phyloP scores from a whole-genome alignment of 2,113 vertebrate genomes.

The Psittacara wagleri region DNA sequence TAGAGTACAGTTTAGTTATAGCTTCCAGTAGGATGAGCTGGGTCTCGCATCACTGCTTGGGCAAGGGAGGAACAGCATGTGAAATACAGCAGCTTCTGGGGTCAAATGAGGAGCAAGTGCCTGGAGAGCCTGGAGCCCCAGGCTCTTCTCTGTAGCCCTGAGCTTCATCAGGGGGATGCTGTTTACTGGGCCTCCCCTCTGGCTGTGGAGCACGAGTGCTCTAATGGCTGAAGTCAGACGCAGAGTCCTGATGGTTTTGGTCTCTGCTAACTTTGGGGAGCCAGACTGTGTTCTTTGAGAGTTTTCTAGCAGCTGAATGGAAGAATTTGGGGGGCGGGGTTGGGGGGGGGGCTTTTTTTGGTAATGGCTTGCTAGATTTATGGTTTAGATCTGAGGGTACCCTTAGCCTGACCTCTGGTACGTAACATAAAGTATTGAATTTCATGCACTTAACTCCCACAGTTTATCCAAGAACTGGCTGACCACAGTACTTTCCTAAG shows the following conservation, averaged over 20 bases:
- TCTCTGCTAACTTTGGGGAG: background rate
- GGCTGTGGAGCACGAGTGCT: accelerated
- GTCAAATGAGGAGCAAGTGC: background rate
- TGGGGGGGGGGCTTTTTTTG: background rate
- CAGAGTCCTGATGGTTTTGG: background rate
- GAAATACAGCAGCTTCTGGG: slow-evolving; percentile 3
- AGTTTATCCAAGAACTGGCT: background rate
- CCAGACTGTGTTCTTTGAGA: background rate
- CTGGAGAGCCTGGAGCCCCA: background rate
- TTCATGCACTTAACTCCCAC: background rate
- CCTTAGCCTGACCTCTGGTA: background rate
- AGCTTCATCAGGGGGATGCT: background rate
- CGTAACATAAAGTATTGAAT: background rate
- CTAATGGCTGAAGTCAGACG: background rate
- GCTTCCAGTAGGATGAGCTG: slow-evolving; percentile 12
- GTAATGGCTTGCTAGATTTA: background rate
- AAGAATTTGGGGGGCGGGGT: background rate
- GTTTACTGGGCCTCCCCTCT: background rate
- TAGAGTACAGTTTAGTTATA: background rate
- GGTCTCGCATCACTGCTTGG: background rate
- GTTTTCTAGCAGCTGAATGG: background rate
- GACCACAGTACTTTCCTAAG: background rate
- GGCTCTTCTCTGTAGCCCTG: background rate
- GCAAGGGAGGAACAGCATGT: background rate
- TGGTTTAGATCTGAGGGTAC: background rate